phyloP scores from a whole-genome alignment of 2,113 vertebrate genomes.

The Oryzias javanicus region DNA sequence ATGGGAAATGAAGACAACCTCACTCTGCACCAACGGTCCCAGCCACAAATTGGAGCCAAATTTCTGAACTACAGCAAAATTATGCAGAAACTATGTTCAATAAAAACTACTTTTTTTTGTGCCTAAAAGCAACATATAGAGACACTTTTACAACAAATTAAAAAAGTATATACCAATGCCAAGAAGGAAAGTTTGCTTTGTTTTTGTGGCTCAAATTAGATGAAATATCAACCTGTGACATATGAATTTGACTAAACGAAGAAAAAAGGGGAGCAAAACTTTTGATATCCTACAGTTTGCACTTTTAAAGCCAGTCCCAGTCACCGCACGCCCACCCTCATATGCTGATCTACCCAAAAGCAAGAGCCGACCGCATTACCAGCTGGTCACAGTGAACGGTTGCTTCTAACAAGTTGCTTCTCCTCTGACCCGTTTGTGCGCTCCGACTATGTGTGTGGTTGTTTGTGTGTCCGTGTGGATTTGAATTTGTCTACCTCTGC shows the following conservation, averaged over 20 bases:
- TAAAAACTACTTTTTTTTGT: no score
- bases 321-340: constrained; percentile 28
- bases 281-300: constrained; percentile 50
- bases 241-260: constrained; percentile 19
- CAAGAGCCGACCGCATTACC: constrained; percentile 52
- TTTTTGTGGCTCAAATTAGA: constrained; percentile 6
- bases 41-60: no score
- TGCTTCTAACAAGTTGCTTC: constrained; percentile 61
- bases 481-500: constrained; percentile 14
- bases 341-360: constrained; percentile 42
- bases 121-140: no score
- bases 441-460: constrained; percentile 2
- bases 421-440: constrained; percentile 40
- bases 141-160: no score
- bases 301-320: constrained; percentile 36
- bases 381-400: constrained; percentile 48
- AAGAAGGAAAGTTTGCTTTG: background rate
- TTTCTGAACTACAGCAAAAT: no score
- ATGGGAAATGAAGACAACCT: no score
- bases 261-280: constrained; percentile 22
- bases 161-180: no score
- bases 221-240: constrained; percentile 24
- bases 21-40: no score
- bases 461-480: constrained; percentile 1
- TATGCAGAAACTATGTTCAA: no score